Base-by-base conservation (phyloP, 2,113 vertebrate genomes). In the Chionis minor region DNA sequence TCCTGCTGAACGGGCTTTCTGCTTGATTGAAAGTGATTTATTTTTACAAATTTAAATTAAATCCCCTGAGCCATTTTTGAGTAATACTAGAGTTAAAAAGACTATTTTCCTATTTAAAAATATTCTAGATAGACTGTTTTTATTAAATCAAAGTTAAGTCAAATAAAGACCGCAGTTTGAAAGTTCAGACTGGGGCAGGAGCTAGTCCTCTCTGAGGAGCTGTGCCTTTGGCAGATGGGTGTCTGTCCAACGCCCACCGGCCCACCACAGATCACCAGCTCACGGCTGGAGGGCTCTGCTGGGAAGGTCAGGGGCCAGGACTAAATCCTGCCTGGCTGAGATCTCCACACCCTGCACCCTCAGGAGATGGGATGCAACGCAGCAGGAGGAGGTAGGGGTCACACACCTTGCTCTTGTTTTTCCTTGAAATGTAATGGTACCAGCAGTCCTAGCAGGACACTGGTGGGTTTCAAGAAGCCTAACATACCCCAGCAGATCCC, bases 81-180 rank as follows among this genome's bases (percentile, higher is more conserved):
- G 44, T 94, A 93, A 90, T 82, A 71, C 85, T 90, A 81, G 88
- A 88, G 88, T 94, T 96, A 90, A 95, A 94, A 94, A 78, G 85
- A 15, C 81, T 88, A 65, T 86, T 93, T 94, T 92, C 58, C 42
- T 81, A 94, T 90, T 92, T 90, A 78, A 96, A 83, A 93, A 62
- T 93, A 81, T 71, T 86, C 88, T 59, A 83, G 85, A 59, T 80
- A 71, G 90, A 74, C 79, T 96, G 93, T 94, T 96, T 95, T 93
- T 42, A 96, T 95, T 96, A 88, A 97, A 95, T 96, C 93, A 96
- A 93, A 95, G 79, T 81, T 93, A 93, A 96, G 92, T 93, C 90
- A 97, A 93, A 96, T 96, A 94, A 93, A 96, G 92, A 15, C 21
- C 1, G 70, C 1, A 27, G 85, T 95, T 85, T 91, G 87, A 82